These are phyloP conservation scores for Hylia prasina DNA, from an alignment of 2,113 vertebrate genomes.

Conservation along the genomic window DNA sequence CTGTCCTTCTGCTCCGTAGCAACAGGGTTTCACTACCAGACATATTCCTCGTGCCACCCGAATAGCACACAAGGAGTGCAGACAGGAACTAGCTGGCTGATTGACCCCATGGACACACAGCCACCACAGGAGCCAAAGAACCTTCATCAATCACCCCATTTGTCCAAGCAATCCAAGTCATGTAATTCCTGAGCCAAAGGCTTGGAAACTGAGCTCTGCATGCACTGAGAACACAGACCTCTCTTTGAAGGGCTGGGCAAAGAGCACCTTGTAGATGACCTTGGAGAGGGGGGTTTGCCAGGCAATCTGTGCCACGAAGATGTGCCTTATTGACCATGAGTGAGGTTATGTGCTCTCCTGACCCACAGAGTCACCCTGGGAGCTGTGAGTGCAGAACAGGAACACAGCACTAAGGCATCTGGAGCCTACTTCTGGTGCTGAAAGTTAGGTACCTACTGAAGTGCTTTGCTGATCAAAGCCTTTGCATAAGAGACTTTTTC, in stretches of 20 bases:
- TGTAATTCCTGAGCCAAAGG: neutral
- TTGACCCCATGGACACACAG: neutral
- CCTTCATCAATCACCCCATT: neutral
- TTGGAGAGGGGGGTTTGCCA: neutral
- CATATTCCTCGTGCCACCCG: neutral
- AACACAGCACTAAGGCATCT: neutral
- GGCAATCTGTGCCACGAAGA: neutral
- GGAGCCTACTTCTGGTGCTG: neutral
- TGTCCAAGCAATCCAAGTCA: neutral
- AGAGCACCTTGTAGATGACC: neutral
- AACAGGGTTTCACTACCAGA: neutral
- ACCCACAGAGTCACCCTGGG: neutral
- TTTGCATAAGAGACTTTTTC: neutral
- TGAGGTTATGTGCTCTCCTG: accelerated
- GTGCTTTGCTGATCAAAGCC: neutral
- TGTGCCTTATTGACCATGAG: neutral
- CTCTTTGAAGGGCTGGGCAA: neutral
- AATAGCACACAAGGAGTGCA: neutral
- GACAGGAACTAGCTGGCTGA: neutral
- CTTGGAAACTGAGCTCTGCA: neutral
- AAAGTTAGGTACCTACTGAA: neutral
- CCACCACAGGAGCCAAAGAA: accelerated
- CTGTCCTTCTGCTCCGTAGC: neutral
- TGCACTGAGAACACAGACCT: neutral
- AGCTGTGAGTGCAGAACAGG: neutral